Evolutionary conservation across 2,797 vertebrate species (phyloP), one percentile per base, ranked within the genome.

Genomic region (Tokudaia muenninki): DNA sequence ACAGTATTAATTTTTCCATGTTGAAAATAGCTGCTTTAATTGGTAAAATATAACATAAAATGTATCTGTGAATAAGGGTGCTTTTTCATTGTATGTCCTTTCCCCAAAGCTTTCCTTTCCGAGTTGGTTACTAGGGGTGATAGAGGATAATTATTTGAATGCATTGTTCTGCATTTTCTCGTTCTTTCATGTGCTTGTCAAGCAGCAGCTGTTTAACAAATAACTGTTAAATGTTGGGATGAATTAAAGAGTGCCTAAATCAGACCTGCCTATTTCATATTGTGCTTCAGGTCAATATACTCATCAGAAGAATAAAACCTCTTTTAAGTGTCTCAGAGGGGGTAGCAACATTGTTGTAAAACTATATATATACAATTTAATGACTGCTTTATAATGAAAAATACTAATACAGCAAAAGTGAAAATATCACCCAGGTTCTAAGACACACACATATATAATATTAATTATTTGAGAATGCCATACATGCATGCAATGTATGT

Each of bases 21-120:
- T 96, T 57, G 80, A 94, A 97, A 96, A 94, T 89, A 67, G 24
- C 55, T 93, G 90, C 41, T 96, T 94, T 97, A 94, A 80, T 92
- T 90, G 47, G 78, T 14, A 96, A 97, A 93, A 57, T 96, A 78
- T 41, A 92, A 94, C 55, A 72, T 65, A 89, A 72, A 96, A 94
- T 81, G 92, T 91, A 92, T 47, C 72, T 88, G 47, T 82, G 92
- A 95, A 81, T 94, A 87, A 96, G 87, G 16, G 65, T 65, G 47
- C 37, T 57, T 44, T 57, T 29, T 57, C 37, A 59, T 72, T 70
- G 29, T 55, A 47, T 44, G 44, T 92, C 47, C 12, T 95, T 97
- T 91, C 79, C 91, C 29, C 70, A 72, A 91, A 65, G 47, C 70
- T 75, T 96, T 75, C 37, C 61, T 95, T 94, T 94, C 65, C 52